Evolutionary conservation across 2,888 invertebrate species (phyloP).

Genomic region (Vanessa cardui): DNA sequence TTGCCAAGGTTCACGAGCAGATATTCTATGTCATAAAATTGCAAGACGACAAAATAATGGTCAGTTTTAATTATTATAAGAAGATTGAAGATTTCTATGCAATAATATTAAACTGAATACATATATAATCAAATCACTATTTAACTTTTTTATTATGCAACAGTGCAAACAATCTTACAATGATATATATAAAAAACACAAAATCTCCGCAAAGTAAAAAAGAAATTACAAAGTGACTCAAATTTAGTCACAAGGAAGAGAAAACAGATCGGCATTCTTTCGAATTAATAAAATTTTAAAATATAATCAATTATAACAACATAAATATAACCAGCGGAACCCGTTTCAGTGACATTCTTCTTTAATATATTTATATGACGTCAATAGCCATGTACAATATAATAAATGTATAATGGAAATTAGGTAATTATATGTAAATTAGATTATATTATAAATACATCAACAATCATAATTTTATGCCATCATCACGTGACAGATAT

Average conservation of each 20-base stretch:
- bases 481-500: background rate
- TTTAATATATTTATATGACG: conserved; percentile 36
- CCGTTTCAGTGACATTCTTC: conserved; percentile 19
- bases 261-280: background rate
- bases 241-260: background rate
- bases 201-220: background rate
- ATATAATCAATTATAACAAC: conserved; percentile 1
- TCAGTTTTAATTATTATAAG: no score
- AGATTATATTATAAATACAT: background rate
- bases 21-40: no score
- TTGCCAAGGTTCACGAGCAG: no score
- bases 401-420: conserved; percentile 5
- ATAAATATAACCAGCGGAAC: conserved; percentile 23
- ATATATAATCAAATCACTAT: no score
- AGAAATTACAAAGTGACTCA: background rate
- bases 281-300: background rate
- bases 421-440: conserved; percentile 24
- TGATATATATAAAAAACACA: no score
- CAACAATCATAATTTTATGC: background rate
- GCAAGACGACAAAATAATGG: no score
- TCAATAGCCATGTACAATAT: conserved; percentile 29
- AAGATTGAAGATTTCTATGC: no score
- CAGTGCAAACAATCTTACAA: no score
- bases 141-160: no score
- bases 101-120: no score